Percentiles rank a stretch among this genome's conserved stretches.
Conservation (phyloP, 2,888 invertebrate genomes). For the Polietes domitor region DNA sequence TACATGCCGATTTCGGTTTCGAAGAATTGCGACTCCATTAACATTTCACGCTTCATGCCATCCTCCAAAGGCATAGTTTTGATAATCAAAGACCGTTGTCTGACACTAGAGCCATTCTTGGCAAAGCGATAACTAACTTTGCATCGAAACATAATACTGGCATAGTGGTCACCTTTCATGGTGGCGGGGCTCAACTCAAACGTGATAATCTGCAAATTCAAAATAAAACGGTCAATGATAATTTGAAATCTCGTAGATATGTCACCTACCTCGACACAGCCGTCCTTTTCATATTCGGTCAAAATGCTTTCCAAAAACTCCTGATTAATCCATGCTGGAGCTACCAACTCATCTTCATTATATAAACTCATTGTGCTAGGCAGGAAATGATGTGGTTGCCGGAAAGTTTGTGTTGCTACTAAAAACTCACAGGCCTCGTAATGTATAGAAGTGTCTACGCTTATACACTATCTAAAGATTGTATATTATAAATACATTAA, state of each 20-base stretch:
- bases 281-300: constrained; percentile 50
- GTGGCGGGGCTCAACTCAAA: constrained; percentile 64
- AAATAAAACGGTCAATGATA: neutral
- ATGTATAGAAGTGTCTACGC: too few relatives aligned
- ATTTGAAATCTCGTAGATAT: neutral
- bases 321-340: constrained; percentile 67
- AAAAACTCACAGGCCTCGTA: too few relatives aligned
- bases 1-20: constrained; percentile 72
- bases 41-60: constrained; percentile 67
- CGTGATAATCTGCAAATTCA: constrained; percentile 14
- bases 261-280: constrained; percentile 52
- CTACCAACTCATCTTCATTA: constrained; percentile 64
- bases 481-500: too few relatives aligned
- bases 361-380: constrained; percentile 61
- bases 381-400: too few relatives aligned
- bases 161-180: constrained; percentile 70
- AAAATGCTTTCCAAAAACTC: constrained; percentile 66
- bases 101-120: neutral
- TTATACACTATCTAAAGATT: too few relatives aligned
- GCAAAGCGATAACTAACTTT: constrained; percentile 52
- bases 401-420: too few relatives aligned
- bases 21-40: constrained; percentile 62
- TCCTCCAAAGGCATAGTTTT: constrained; percentile 69
- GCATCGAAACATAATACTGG: constrained; percentile 71
- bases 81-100: constrained; percentile 63